A percentile compares a stretch with the other conserved stretches of the same genome.
Conservation (phyloP, 37 sponge, comb jelly and placozoan genomes). For the Eunapius fragilis region DNA sequence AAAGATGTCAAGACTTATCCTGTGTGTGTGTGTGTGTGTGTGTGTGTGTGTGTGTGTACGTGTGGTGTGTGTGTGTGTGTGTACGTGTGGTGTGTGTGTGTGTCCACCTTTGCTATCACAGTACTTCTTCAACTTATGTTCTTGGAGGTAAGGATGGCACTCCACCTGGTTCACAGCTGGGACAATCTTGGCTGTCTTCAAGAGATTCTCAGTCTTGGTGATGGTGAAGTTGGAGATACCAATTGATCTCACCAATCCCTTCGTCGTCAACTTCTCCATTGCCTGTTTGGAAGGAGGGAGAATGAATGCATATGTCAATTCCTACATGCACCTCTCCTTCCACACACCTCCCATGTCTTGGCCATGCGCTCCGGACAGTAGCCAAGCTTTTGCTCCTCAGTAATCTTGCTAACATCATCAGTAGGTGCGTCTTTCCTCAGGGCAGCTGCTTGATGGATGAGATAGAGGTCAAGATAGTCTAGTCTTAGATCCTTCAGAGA, state of each 20-base stretch:
- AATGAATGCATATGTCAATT: not conserved
- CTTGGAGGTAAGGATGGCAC: slow-evolving; percentile 83
- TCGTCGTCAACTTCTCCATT: slow-evolving; percentile 65
- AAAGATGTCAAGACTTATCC: too few species aligned
- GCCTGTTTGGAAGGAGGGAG: too few species aligned
- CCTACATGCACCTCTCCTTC: not conserved
- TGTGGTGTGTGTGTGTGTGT: too few species aligned
- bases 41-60: too few species aligned
- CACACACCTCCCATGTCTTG: slow-evolving; percentile 60
- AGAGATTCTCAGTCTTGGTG: slow-evolving; percentile 66
- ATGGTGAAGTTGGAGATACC: slow-evolving; percentile 92
- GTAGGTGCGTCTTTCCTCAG: not conserved
- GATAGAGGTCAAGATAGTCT: slow-evolving; percentile 92
- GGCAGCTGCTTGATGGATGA: slow-evolving; percentile 67
- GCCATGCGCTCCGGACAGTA: slow-evolving; percentile 40
- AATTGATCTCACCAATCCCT: slow-evolving; percentile 72
- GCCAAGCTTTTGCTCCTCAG: slow-evolving; percentile 55
- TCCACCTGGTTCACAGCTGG: slow-evolving; percentile 94
- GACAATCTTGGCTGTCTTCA: slow-evolving; percentile 79
- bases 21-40: too few species aligned
- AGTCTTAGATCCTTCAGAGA: slow-evolving; percentile 84
- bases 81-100: too few species aligned
- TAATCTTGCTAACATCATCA: not conserved
- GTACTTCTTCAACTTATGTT: slow-evolving; percentile 78
- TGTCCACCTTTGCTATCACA: slow-evolving; percentile 67